These are phyloP conservation scores for Oceanites oceanicus DNA, from an alignment of 2,113 vertebrate species.

Conservation along the genomic window DNA sequence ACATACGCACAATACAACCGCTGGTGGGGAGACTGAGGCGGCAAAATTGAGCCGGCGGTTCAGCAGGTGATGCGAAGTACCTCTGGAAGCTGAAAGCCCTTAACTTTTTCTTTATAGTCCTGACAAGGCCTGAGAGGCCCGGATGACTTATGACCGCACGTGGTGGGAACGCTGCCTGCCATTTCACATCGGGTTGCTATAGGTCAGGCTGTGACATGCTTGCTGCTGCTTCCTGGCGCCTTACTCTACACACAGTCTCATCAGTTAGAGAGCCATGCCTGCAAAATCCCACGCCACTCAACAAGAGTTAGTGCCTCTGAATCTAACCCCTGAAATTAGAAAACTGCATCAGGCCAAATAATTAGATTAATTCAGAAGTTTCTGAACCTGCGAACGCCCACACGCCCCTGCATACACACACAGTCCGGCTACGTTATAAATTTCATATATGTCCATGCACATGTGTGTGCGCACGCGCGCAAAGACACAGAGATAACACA, in stretches of 20 bases:
- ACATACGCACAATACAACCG: background rate
- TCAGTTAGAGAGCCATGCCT: background rate
- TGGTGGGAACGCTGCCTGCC: background rate
- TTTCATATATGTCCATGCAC: background rate
- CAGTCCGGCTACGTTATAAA: background rate
- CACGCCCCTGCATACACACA: background rate
- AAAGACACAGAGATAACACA: background rate
- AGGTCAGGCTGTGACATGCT: background rate
- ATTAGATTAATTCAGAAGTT: background rate
- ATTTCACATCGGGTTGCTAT: background rate
- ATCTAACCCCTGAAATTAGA: background rate
- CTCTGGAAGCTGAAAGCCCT: background rate
- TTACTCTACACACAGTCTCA: background rate
- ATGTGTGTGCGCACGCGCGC: background rate
- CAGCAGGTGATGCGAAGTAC: background rate
- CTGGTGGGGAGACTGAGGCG: background rate
- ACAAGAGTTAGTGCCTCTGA: background rate
- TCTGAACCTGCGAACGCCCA: background rate
- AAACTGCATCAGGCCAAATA: background rate
- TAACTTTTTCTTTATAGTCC: background rate
- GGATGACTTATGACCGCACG: background rate
- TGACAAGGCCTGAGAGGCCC: slow-evolving; percentile 30
- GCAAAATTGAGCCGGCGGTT: background rate
- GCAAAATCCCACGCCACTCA: background rate
- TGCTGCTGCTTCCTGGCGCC: background rate